Evolutionary conservation across 2,888 invertebrate species (phyloP), one percentile per base, ranked within the genome.

Genomic region (Quadriops clusia): DNA sequence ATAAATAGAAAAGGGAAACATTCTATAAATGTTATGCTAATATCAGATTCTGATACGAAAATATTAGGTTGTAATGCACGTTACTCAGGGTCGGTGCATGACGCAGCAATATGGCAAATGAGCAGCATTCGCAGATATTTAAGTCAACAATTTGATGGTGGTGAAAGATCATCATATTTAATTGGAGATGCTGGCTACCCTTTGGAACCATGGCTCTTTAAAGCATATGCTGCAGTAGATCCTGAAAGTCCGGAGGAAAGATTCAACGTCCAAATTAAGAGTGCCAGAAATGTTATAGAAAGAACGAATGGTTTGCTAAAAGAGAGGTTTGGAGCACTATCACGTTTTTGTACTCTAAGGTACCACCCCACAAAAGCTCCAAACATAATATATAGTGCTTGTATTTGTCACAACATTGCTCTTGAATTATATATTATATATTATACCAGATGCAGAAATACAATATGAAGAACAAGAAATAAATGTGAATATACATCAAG

Each of bases 131-230:
- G 36, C 23, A 9, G 15, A n/a, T 27, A 27, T 30, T 17, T 36
- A 8, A 9, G 26, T 15, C 26, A 8, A n/a, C 7, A 32, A 17
- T 36, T 28, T 30, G 29, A 37, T 11, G 31, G 34, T 22, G 37
- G 34, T 3, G 37, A 35, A 17, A 28, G 21, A 16, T 23, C 10
- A 18, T 28, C 34, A 8, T 32, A 35, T 32, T 23, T 35, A 32
- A 34, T 37, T 17, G 28, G 46, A 26, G 46, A 49, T 33, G 42
- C 43, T 18, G 47, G 47, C 0, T 49, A 49, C 27, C 44, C 42
- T 4, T 39, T 32, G 10, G 26, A 32, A 17, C 32, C 32, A 12
- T 32, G 32, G 32, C 27, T 32, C 6, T 27, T 32, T 41, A 49
- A 47, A 11, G 46, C 47, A 0, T 29, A 38, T 13, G 5, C 31